Evolutionary conservation across 2,113 vertebrate species (phyloP), one percentile per base, ranked within the genome.

Genomic region (Hypocryptadius cinnamomeus): DNA sequence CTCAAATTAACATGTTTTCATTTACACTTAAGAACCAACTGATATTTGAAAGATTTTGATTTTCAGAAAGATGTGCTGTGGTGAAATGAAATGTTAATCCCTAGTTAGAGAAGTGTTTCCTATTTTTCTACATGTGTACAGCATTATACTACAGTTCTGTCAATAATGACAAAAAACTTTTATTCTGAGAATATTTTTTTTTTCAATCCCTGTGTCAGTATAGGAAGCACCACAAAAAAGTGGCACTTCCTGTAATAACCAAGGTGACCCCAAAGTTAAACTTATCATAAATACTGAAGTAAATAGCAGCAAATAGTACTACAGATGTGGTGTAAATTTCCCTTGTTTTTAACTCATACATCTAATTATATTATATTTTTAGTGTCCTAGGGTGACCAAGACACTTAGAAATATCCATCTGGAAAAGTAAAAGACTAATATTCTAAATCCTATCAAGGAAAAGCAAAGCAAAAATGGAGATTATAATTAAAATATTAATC

Each of bases 1-100:
- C 60, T 89, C 85, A 66, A 89, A 91, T 92, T 73, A 87, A 73
- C 47, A 39, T 66, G 53, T 81, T 95, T 94, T 66, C 37, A 78
- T 68, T 85, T 60, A 79, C 72, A 63, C 48, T 28, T 64, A 57
- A 92, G 83, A 68, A 76, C 13, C 70, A 63, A 86, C 13, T 50
- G 48, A 11, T 74, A 81, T 50, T 63, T 71, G 61, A 56, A 93
- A 85, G 79, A 85, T 40, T 57, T 33, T 1, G n/a, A 81, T 69
- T 91, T 91, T 82, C 81, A 82, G 37, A 51, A 83, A 92, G 78
- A 81, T 66, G 20, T 23, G 50, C 61, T 39, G 31, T 24, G 28
- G 17, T 79, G 57, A 89, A 59, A 72, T 37, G n/a, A 90, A 74
- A 64, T 16, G 27, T 44, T 79, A 87, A 79, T 51, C 44, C 51